Conservation (phyloP, 2,113 vertebrate species). For the Neotragus moschatus region DNA sequence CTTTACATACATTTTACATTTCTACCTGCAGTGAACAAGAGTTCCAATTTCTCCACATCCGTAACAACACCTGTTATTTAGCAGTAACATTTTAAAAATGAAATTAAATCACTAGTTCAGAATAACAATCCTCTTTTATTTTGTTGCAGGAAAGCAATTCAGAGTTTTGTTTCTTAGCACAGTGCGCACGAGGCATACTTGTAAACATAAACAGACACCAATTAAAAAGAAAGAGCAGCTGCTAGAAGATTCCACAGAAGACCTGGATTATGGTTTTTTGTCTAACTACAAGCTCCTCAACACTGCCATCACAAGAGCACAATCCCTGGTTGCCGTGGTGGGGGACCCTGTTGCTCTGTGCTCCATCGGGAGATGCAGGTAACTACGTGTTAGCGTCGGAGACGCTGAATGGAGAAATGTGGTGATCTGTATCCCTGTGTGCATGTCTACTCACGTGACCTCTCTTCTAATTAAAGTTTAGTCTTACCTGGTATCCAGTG, state of each 20-base stretch:
- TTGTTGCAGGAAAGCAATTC: constrained; percentile 93
- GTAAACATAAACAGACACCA: constrained; percentile 98
- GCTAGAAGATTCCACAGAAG: constrained; percentile 97
- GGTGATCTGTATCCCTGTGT: not conserved
- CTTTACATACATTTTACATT: not conserved
- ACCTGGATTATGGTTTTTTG: constrained; percentile 98
- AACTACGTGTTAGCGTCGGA: constrained; percentile 62
- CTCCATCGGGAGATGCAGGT: constrained; percentile 99
- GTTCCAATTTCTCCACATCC: not conserved
- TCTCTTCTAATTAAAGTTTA: not conserved
- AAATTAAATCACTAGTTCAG: not conserved
- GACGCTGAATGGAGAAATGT: not conserved
- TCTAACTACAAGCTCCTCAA: constrained; percentile 99
- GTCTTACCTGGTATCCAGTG: not conserved
- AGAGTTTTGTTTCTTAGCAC: constrained; percentile 98
- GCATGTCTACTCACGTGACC: not conserved
- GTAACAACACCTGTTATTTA: not conserved
- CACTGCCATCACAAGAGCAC: constrained; percentile 98
- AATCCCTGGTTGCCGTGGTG: constrained; percentile 97
- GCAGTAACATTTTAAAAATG: constrained; percentile 2
- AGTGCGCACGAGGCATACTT: constrained; percentile 96
- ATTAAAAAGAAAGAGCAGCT: constrained; percentile 98
- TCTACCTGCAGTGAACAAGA: not conserved
- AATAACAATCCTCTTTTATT: constrained; percentile 42
- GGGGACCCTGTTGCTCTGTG: constrained; percentile 98